phyloP scores from a whole-genome alignment of 1,140 invertebrate genomes.

The Aphaenogaster ashmeadi region DNA sequence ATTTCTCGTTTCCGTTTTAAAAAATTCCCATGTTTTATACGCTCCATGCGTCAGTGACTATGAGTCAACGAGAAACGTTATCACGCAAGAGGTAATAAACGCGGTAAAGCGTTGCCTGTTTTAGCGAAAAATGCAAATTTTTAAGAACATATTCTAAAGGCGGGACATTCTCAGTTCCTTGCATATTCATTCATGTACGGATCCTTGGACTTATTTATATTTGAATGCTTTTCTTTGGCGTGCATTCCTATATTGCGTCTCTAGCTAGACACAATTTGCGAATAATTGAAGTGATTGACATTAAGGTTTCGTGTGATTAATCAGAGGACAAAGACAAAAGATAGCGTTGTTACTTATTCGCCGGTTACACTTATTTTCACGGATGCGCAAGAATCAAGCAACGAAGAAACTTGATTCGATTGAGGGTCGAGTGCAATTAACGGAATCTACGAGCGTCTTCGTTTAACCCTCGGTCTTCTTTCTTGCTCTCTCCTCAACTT shows the following conservation, averaged over 20 bases:
- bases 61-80: background rate
- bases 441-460: slow-evolving; percentile 49
- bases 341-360: background rate
- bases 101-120: background rate
- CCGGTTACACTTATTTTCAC: slow-evolving; percentile 23
- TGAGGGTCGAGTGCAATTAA: slow-evolving; percentile 67
- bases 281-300: background rate
- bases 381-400: slow-evolving; percentile 31
- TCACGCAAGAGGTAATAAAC: slow-evolving; percentile 8
- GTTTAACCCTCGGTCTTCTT: background rate
- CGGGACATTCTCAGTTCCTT: background rate
- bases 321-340: background rate
- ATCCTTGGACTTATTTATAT: background rate
- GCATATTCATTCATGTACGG: slow-evolving; percentile 11
- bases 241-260: background rate
- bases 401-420: slow-evolving; percentile 63
- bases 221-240: background rate
- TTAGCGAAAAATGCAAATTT: slow-evolving; percentile 22
- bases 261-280: too few relatives aligned
- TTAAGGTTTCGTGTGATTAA: slow-evolving; percentile 16
- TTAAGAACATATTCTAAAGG: background rate
- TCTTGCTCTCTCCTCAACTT: slow-evolving; percentile 19
- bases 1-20: slow-evolving; percentile 20
- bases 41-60: background rate
- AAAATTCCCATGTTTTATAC: slow-evolving; percentile 17